Evolutionary conservation across 2,888 invertebrate genomes (phyloP), one percentile per base, ranked within the genome.

Genomic region (Monochamus alternatus): DNA sequence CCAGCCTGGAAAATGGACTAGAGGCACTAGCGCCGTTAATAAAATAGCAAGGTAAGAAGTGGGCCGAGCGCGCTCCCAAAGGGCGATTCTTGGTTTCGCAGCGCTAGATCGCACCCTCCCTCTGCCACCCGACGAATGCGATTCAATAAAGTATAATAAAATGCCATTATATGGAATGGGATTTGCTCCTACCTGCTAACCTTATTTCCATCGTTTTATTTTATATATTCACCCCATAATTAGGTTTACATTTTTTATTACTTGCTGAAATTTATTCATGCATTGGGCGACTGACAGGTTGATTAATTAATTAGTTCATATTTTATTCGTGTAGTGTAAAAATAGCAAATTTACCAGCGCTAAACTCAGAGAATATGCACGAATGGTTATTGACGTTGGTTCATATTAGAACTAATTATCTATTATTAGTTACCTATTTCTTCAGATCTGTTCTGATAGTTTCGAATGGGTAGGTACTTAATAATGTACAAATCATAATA

Each of bases 61-160:
- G 47, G 65, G 65, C 65, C 65, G 65, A 65, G 38, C 31, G 12
- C 62, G 75, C 64, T 80, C 79, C 80, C 80, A 44, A 10, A 74
- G 78, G 80, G 78, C 80, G 76, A 81, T 80, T 81, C 74, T 78
- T 64, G 69, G 77, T 75, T 68, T 73, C 75, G 79, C 77, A 74
- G 72, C 78, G 72, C 65, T 58, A 62, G 67, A 70, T 75, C 75
- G 75, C 75, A 72, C 73, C 75, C 73, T 71, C 78, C 75, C 81
- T 74, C 79, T 72, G 74, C 71, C 44, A 30, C 62, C 14, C 63
- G 14, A 64, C 43, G 22, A 22, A 43, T 44, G 43, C 63, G 43
- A 64, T 64, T 64, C 63, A 64, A 64, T 64, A 64, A 64, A 44
- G 22, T 64, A 64, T 64, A 64, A 64, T 64, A 64, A 64, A 64